Percentiles rank a stretch among this genome's conserved stretches.
phyloP scores from a whole-genome alignment of 2,888 invertebrate genomes.

The Trichogramma evanescens region DNA sequence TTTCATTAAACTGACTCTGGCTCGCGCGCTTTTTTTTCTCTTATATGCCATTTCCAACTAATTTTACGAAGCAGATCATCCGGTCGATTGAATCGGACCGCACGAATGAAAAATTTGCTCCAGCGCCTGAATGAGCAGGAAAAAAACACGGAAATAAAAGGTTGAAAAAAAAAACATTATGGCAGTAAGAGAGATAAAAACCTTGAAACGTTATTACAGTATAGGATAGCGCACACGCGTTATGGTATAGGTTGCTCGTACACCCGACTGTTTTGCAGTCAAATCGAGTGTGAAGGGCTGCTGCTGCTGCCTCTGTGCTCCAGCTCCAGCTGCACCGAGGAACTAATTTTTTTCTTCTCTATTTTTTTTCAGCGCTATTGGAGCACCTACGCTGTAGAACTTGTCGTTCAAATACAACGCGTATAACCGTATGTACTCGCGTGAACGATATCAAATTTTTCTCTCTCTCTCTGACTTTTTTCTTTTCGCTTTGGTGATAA shows the following conservation, averaged over 20 bases:
- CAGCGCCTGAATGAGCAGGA: not conserved
- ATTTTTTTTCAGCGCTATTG: too few relatives aligned
- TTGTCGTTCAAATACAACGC: too few relatives aligned
- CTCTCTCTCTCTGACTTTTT: too few relatives aligned
- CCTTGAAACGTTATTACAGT: conserved; percentile 6
- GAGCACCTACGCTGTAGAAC: too few relatives aligned
- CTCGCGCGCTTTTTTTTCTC: not conserved
- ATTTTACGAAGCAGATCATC: conserved; percentile 14
- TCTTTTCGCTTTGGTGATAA: too few relatives aligned
- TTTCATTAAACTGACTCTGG: too few relatives aligned
- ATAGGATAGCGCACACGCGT: not conserved
- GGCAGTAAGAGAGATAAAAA: not conserved
- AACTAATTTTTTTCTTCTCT: too few relatives aligned
- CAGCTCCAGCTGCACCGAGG: too few relatives aligned
- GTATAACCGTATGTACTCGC: too few relatives aligned
- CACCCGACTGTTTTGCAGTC: not conserved
- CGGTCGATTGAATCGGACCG: conserved; percentile 10
- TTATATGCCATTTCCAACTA: conserved; percentile 12
- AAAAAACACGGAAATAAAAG: not conserved
- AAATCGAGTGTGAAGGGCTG: conserved; percentile 8
- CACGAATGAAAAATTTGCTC: conserved; percentile 2
- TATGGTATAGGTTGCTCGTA: not conserved
- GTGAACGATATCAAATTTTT: too few relatives aligned
- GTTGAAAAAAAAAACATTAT: not conserved
- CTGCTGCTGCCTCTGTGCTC: too few relatives aligned